Evolutionary conservation across 2,113 vertebrate genomes (phyloP).

Genomic region (Misgurnus mizolepis): DNA sequence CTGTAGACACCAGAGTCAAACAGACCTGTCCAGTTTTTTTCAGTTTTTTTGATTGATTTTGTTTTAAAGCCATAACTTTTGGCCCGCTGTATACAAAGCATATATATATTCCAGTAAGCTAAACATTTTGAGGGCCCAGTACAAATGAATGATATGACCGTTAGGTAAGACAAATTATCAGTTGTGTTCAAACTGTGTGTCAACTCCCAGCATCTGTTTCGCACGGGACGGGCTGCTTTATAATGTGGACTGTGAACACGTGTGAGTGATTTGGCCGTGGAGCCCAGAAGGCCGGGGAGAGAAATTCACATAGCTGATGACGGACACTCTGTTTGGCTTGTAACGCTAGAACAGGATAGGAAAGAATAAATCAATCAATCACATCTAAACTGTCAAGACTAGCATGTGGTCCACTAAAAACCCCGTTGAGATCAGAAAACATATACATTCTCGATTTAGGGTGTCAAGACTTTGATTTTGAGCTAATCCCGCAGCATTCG

Average conservation of each 20-base stretch:
- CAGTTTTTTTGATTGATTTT: slow-evolving; percentile 32
- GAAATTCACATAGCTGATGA: slow-evolving; percentile 73
- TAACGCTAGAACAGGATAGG: slow-evolving; percentile 66
- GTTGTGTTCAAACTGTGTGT: slow-evolving; percentile 28
- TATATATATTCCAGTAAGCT: slow-evolving; percentile 29
- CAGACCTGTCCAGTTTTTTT: background rate
- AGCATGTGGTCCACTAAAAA: slow-evolving; percentile 67
- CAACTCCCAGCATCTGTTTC: slow-evolving; percentile 6
- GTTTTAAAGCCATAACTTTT: slow-evolving; percentile 20
- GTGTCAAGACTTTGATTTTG: slow-evolving; percentile 39
- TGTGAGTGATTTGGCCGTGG: slow-evolving; percentile 72
- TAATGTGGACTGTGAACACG: slow-evolving; percentile 61
- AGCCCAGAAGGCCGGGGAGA: slow-evolving; percentile 50
- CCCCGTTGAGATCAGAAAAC: slow-evolving; percentile 50
- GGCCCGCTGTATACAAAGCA: slow-evolving; percentile 22
- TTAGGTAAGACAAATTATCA: slow-evolving; percentile 31
- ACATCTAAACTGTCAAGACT: slow-evolving; percentile 49
- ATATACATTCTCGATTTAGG: slow-evolving; percentile 51
- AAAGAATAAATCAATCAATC: slow-evolving; percentile 64
- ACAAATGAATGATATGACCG: slow-evolving; percentile 38
- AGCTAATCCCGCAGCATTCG: slow-evolving; percentile 27
- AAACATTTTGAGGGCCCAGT: slow-evolving; percentile 38
- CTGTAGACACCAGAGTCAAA: background rate
- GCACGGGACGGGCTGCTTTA: slow-evolving; percentile 39
- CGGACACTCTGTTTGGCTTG: slow-evolving; percentile 76